These are phyloP conservation scores for Cerastis leucographa DNA, from an alignment of 2,888 invertebrate genomes.

Conservation along the genomic window DNA sequence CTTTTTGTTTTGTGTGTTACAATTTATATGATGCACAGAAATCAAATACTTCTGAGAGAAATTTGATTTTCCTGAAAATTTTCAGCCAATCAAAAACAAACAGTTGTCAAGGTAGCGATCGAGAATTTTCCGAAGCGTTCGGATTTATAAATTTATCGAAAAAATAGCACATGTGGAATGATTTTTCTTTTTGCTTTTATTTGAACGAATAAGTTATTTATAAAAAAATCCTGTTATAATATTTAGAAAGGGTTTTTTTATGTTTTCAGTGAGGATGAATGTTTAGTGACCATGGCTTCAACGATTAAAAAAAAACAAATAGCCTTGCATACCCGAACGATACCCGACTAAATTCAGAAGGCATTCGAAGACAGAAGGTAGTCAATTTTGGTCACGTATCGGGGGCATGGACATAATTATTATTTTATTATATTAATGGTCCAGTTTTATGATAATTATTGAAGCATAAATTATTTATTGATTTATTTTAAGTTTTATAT, in stretches of 20 bases:
- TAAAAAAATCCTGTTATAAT: no score
- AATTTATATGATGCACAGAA: slow-evolving; percentile 38
- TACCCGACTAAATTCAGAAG: slow-evolving; percentile 1
- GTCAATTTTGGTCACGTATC: no score
- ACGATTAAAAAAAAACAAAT: slow-evolving; percentile 2
- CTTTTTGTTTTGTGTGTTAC: slow-evolving; percentile 46
- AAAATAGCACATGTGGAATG: not conserved
- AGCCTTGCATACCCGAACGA: not conserved
- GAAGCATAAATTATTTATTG: no score
- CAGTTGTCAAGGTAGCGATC: slow-evolving; percentile 84
- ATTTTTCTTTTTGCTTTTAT: not conserved
- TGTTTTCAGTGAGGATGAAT: not conserved
- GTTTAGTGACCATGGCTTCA: not conserved
- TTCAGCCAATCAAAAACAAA: slow-evolving; percentile 89
- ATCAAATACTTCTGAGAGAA: slow-evolving; percentile 58
- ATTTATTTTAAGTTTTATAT: no score
- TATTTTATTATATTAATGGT: no score
- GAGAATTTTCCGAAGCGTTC: slow-evolving; percentile 80
- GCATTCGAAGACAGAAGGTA: no score
- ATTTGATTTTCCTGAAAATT: slow-evolving; percentile 79
- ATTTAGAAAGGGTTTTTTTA: no score
- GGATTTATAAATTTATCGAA: slow-evolving; percentile 26
- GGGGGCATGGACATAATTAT: no score
- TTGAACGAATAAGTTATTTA: not conserved
- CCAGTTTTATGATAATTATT: no score